Base-by-base conservation (phyloP, 1,140 invertebrate genomes). In the Parasteatoda tepidariorum region DNA sequence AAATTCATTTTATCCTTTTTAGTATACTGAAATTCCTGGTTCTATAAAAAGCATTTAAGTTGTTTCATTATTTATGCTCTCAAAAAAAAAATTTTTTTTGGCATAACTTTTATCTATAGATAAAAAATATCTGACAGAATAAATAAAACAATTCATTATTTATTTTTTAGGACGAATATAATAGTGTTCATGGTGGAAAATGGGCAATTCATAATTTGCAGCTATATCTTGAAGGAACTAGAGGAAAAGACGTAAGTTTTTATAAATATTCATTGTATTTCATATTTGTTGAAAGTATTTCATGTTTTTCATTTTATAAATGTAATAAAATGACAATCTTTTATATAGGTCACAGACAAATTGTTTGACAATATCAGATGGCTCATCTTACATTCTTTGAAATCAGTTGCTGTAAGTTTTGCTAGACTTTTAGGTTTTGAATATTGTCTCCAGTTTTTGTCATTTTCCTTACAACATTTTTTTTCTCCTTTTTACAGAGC, bases 101-200 rank as follows among this genome's bases (percentile, higher is more conserved):
- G n/a, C n/a, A n/a, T n/a, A n/a, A n/a, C n/a, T n/a, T n/a, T n/a
- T n/a, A n/a, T n/a, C n/a, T n/a, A n/a, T n/a, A n/a, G n/a, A n/a
- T n/a, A n/a, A n/a, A n/a, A n/a, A n/a, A n/a, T n/a, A n/a, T n/a
- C n/a, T n/a, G n/a, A n/a, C n/a, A n/a, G n/a, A n/a, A n/a, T n/a
- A n/a, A n/a, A n/a, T n/a, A n/a, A n/a, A n/a, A n/a, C n/a, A n/a
- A n/a, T n/a, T n/a, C n/a, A 31, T 54, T 55, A 48, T 55, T 41
- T 59, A 3, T 81, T 15, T 61, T 76, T 64, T 83, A 98, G 95
- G 95, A 95, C 18, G 97, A 98, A 87, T 99, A 99, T 87, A 98
- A 98, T 88, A 94, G 92, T 85, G 91, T 97, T 71, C 97, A 98
- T 86, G 97, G 97, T 4, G 97, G 97, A 0, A 99, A 99, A 91